Evolutionary conservation across 2,797 vertebrate genomes (phyloP), one percentile per base, ranked within the genome.

Genomic region (Pteronotus mesoamericanus): DNA sequence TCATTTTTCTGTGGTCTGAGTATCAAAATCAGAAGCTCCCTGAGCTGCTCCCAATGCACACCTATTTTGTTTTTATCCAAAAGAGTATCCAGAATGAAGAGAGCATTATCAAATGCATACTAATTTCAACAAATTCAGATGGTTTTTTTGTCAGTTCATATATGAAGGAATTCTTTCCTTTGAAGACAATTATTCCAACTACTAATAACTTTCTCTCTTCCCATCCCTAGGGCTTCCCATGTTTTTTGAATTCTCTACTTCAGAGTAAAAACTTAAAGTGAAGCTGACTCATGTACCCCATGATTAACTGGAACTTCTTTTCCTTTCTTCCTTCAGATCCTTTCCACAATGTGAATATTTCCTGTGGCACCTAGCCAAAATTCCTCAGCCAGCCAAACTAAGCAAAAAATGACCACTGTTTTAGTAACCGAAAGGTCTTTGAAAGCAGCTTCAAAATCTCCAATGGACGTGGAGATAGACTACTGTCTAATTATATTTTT

Each of bases 291-390:
- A 97, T 94, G 87, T 89, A 77, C 66, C 89, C 87, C 79, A 88
- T 96, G 94, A 97, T 97, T 96, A 97, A 95, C 71, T 93, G 32
- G 84, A 95, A 95, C 89, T 96, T 95, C 91, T 97, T 97, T 98
- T 95, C 89, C 75, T 96, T 96, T 97, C 82, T 95, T 93, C 77
- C 57, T 93, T 97, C 66, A 64, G 80, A 89, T 91, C 91, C 57
- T 97, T 97, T 97, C 94, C 93, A 95, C 96, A 71, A 82, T 90
- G 86, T 95, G 95, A 96, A 74, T 93, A 83, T 97, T 97, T 97
- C 87, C 93, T 87, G 86, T 46, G 26, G 84, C 72, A 12, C 72
- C 79, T 74, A 72, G 96, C 89, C 92, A 94, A 95, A 96, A 80
- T 94, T 94, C 83, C 79, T 92, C 55, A 0, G 37, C 72, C 57